A percentile compares a stretch with the other conserved stretches of the same genome.
phyloP scores from a whole-genome alignment of 2,113 vertebrate species.

The Neopipo cinnamomea region DNA sequence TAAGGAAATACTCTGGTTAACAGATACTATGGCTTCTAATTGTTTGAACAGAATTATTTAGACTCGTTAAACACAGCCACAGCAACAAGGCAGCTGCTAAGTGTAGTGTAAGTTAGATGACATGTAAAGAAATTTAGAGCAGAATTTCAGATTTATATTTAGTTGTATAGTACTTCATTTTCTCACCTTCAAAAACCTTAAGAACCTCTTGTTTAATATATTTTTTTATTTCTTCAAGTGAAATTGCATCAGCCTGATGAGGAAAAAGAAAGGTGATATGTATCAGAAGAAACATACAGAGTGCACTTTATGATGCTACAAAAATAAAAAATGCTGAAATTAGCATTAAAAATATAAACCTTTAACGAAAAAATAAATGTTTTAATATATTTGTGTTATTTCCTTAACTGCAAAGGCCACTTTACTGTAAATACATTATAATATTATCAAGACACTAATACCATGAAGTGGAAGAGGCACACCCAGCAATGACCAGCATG shows the following conservation, averaged over 20 bases:
- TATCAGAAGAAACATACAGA: not conserved
- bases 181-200: conserved; percentile 91
- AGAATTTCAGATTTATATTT: not conserved
- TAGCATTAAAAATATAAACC: not conserved
- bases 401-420: not conserved
- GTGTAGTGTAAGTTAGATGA: not conserved
- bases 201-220: conserved; percentile 90
- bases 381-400: not conserved
- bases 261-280: not conserved
- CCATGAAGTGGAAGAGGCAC: not conserved
- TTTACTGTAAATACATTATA: not conserved
- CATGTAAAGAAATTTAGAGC: not conserved
- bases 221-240: conserved; percentile 89
- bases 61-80: not conserved
- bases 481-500: not conserved
- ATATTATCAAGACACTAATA: not conserved
- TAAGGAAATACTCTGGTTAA: not conserved
- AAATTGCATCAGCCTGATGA: conserved; percentile 79
- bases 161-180: not conserved
- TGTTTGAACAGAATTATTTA: not conserved
- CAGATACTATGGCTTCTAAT: not conserved
- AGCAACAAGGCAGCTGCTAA: not conserved
- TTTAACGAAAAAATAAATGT: not conserved
- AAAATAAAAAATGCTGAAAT: not conserved
- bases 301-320: not conserved